These are phyloP conservation scores for Arctopsyche grandis DNA, from an alignment of 1,140 invertebrate genomes.

Conservation along the genomic window DNA sequence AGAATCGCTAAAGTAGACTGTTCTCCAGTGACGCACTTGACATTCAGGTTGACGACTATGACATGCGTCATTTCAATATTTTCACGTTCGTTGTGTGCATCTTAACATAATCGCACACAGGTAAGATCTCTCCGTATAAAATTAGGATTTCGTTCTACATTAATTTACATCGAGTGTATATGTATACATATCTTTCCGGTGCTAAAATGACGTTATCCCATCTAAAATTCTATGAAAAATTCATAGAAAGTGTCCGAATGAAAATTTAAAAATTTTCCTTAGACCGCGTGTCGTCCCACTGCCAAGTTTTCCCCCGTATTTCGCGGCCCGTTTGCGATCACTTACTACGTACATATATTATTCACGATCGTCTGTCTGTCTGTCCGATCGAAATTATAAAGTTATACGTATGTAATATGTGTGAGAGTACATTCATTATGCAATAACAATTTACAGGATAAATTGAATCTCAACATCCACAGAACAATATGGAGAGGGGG, in stretches of 20 bases:
- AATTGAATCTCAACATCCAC: not conserved
- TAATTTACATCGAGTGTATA: not conserved
- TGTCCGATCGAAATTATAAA: not conserved
- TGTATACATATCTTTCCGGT: not conserved
- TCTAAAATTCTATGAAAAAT: slow-evolving; percentile 5
- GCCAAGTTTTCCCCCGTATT: not conserved
- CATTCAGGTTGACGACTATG: no score
- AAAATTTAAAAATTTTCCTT: slow-evolving; percentile 28
- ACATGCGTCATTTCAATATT: no score
- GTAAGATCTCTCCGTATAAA: not conserved
- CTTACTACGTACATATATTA: not conserved
- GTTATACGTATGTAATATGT: not conserved
- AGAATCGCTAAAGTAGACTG: no score
- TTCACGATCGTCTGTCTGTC: not conserved
- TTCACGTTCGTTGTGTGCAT: no score
- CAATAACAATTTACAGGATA: not conserved
- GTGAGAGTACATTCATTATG: not conserved
- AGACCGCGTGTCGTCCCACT: not conserved
- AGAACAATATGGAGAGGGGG: no score
- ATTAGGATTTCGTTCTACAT: not conserved
- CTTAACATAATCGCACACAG: no score
- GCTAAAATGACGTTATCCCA: not conserved
- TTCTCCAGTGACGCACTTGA: no score
- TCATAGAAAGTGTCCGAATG: not conserved
- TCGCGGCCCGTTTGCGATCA: not conserved